Evolutionary conservation across 2,797 vertebrate genomes (phyloP).

Genomic region (Sebastes trivittatus): DNA sequence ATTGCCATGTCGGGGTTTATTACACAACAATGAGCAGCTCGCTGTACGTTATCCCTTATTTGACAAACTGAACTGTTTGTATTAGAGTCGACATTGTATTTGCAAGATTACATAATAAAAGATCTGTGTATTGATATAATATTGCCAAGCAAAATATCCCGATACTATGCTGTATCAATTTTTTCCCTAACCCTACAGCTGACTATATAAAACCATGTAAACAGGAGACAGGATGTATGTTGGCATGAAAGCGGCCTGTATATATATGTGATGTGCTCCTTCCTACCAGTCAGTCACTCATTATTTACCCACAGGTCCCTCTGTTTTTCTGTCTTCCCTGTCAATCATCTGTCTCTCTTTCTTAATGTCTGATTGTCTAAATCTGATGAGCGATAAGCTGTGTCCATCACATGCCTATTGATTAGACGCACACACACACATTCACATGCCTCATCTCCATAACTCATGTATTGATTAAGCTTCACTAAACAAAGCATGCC

Average conservation of each 20-base stretch:
- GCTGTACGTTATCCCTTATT: no score
- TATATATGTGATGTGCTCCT: not conserved
- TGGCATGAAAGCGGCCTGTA: not conserved
- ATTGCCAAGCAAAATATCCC: no score
- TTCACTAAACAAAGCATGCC: conserved; percentile 42
- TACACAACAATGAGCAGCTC: no score
- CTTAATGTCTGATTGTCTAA: conserved; percentile 23
- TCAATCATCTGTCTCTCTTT: conserved; percentile 33
- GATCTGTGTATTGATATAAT: no score
- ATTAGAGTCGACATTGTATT: no score
- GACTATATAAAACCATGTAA: not conserved
- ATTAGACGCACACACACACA: conserved; percentile 23
- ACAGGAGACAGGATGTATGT: not conserved
- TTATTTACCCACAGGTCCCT: not conserved
- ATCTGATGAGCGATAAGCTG: conserved; percentile 39
- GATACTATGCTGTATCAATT: no score
- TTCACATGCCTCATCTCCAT: conserved; percentile 21
- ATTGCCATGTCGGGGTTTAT: no score
- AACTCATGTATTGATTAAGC: conserved; percentile 62
- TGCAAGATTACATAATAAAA: no score
- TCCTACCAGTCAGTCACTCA: not conserved
- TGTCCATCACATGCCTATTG: conserved; percentile 47
- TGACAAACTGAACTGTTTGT: no score
- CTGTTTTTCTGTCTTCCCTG: conserved; percentile 2
- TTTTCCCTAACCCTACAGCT: not conserved